These are phyloP conservation scores for Metellina segmentata DNA, from an alignment of 2,888 invertebrate species.

Conservation along the genomic window DNA sequence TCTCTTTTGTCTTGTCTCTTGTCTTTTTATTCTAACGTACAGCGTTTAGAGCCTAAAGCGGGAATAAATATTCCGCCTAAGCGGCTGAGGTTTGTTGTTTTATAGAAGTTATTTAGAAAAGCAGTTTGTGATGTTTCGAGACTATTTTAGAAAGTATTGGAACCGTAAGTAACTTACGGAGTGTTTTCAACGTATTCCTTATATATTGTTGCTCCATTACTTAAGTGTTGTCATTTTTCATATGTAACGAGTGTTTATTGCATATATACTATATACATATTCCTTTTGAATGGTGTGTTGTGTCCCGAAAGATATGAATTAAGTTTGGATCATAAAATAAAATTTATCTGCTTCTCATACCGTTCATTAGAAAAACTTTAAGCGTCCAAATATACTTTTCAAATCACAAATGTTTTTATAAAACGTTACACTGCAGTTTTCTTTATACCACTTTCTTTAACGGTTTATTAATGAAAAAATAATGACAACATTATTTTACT, in stretches of 20 bases:
- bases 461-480: too few species aligned
- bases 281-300: background rate
- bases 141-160: conserved; percentile 1
- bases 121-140: background rate
- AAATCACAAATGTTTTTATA: too few species aligned
- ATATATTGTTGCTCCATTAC: background rate
- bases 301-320: too few species aligned
- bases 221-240: background rate
- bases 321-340: background rate
- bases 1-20: background rate
- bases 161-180: conserved; percentile 1
- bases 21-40: background rate
- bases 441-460: too few species aligned
- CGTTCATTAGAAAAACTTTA: background rate
- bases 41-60: background rate
- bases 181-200: background rate
- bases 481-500: too few species aligned
- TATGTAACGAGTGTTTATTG: background rate
- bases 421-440: too few species aligned
- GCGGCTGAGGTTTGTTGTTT: background rate
- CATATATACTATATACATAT: background rate
- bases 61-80: background rate
- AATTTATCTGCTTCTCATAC: background rate
- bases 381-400: too few species aligned
- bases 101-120: background rate